These are phyloP conservation scores for Sclerodermus sp. DNA, from an alignment of 2,888 invertebrate genomes.

Conservation along the genomic window DNA sequence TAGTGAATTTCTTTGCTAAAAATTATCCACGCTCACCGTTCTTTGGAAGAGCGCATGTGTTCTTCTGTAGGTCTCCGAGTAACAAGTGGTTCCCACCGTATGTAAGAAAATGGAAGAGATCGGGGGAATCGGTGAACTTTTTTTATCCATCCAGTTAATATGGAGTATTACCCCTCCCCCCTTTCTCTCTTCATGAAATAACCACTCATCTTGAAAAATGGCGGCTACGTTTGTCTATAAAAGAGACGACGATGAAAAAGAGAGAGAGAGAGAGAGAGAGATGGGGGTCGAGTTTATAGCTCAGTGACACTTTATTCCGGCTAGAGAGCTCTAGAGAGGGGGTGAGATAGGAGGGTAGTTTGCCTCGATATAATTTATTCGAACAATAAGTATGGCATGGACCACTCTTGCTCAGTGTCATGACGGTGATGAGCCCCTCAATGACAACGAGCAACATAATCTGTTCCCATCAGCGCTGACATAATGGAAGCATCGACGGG, in stretches of 20 bases:
- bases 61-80: slow-evolving; percentile 6
- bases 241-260: no score
- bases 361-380: slow-evolving; percentile 43
- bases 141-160: no score
- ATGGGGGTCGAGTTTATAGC: no score
- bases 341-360: no score
- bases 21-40: slow-evolving; percentile 26
- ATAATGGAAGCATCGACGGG: slow-evolving; percentile 50
- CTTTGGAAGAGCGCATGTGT: no score
- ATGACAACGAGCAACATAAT: slow-evolving; percentile 50
- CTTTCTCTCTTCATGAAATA: slow-evolving; percentile 5
- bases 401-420: slow-evolving; percentile 31
- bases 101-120: no score
- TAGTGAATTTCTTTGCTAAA: slow-evolving; percentile 46
- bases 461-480: slow-evolving; percentile 53
- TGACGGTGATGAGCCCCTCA: slow-evolving; percentile 45
- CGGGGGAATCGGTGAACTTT: no score
- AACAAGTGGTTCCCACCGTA: slow-evolving; percentile 56
- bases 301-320: no score
- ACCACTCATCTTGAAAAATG: no score
- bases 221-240: no score
- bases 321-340: no score
- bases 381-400: slow-evolving; percentile 39
- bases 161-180: slow-evolving; percentile 11
- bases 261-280: no score